Conservation (phyloP, 2,113 vertebrate genomes). For the Acrocephalus kingi region DNA sequence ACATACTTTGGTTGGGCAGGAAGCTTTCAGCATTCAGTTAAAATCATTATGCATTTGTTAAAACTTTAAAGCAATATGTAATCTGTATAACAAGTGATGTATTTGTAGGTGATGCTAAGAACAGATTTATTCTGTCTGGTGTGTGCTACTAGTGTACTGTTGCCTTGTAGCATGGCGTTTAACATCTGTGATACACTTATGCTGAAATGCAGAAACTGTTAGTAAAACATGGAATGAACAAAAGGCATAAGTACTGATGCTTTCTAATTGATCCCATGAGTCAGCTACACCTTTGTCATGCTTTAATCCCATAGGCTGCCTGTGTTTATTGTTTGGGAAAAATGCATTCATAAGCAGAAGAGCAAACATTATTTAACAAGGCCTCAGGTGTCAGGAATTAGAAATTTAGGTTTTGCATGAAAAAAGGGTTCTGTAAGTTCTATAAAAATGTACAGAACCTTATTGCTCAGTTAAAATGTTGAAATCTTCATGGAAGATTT, state of each 20-base stretch:
- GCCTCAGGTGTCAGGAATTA: conserved; percentile 50
- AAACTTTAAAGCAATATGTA: conserved; percentile 24
- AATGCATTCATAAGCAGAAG: conserved; percentile 57
- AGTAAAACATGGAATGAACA: conserved; percentile 37
- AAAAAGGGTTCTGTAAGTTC: neutral
- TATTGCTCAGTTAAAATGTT: neutral
- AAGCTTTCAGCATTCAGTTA: neutral
- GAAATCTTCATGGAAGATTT: neutral
- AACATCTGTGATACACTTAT: conserved; percentile 32
- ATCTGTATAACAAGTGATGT: neutral
- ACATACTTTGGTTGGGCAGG: neutral
- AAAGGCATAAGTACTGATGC: conserved; percentile 57
- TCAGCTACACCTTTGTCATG: conserved; percentile 72
- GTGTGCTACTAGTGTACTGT: neutral
- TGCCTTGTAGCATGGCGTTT: conserved; percentile 26
- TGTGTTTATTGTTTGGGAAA: conserved; percentile 68
- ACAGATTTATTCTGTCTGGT: neutral
- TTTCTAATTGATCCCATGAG: conserved; percentile 79
- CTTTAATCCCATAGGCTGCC: conserved; percentile 71
- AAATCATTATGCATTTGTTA: neutral
- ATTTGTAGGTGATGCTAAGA: neutral
- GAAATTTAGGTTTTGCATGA: neutral
- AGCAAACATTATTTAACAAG: conserved; percentile 36
- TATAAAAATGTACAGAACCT: neutral
- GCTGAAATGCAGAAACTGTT: conserved; percentile 54